Conservation (phyloP, 2,888 invertebrate genomes). For the Leptinotarsa tumamoca region DNA sequence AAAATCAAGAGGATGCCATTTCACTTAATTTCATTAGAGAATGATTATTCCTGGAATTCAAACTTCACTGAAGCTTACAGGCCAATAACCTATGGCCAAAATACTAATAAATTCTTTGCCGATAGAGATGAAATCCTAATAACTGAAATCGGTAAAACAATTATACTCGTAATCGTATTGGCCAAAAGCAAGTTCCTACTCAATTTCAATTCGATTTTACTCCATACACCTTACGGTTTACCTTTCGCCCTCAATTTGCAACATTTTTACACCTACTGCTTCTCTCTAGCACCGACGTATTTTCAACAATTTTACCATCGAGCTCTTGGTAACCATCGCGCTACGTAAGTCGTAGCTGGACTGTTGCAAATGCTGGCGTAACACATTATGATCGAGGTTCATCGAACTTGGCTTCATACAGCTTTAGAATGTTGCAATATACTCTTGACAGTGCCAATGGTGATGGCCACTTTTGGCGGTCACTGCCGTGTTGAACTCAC, state of each 20-base stretch:
- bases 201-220: slow-evolving; percentile 61
- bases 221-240: slow-evolving; percentile 63
- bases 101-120: not conserved
- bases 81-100: not conserved
- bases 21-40: no score
- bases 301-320: slow-evolving; percentile 35
- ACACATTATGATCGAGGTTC: slow-evolving; percentile 65
- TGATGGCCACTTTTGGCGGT: slow-evolving; percentile 55
- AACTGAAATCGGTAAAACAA: slow-evolving; percentile 22
- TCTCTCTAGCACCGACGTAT: slow-evolving; percentile 52
- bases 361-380: slow-evolving; percentile 62
- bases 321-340: slow-evolving; percentile 24
- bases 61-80: not conserved
- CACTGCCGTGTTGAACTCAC: slow-evolving; percentile 49
- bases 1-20: no score
- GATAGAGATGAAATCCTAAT: not conserved
- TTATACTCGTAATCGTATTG: not conserved
- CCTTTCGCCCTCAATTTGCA: slow-evolving; percentile 67
- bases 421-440: slow-evolving; percentile 53
- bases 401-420: slow-evolving; percentile 60
- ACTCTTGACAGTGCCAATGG: slow-evolving; percentile 50
- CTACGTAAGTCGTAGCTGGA: slow-evolving; percentile 43
- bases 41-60: no score
- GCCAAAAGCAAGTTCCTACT: slow-evolving; percentile 33
- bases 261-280: slow-evolving; percentile 66